Percentiles rank a stretch among this genome's conserved stretches.
phyloP scores from a whole-genome alignment of 1,140 invertebrate genomes.

The Bemisia tabaci region DNA sequence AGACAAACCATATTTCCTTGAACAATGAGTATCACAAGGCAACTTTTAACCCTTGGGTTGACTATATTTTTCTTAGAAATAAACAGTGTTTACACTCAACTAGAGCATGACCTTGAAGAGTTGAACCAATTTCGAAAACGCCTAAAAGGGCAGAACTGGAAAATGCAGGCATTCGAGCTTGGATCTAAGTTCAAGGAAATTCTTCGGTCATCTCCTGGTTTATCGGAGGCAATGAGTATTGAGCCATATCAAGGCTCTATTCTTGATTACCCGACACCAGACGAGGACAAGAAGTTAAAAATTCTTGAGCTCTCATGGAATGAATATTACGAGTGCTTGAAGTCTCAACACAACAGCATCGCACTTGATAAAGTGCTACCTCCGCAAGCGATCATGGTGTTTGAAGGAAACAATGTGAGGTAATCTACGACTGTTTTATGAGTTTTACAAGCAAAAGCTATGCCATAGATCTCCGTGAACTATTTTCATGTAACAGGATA shows the following conservation, averaged over 20 bases:
- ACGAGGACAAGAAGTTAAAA: slow-evolving; percentile 27
- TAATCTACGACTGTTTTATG: too few relatives aligned
- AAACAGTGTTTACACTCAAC: too few relatives aligned
- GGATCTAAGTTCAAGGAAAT: background rate
- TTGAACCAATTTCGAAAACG: background rate
- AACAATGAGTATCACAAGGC: too few relatives aligned
- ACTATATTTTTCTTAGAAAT: too few relatives aligned
- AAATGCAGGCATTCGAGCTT: background rate
- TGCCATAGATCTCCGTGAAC: too few relatives aligned
- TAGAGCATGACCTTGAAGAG: background rate
- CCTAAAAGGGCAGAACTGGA: background rate
- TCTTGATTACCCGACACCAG: slow-evolving; percentile 33
- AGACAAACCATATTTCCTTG: too few relatives aligned
- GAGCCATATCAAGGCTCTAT: background rate
- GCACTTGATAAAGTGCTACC: slow-evolving; percentile 9
- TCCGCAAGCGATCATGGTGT: slow-evolving; percentile 30
- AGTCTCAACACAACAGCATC: background rate
- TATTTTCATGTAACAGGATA: too few relatives aligned
- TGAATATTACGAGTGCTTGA: slow-evolving; percentile 11
- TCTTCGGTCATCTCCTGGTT: background rate
- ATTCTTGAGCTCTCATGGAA: slow-evolving; percentile 30
- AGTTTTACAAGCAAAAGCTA: too few relatives aligned
- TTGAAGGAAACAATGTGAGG: slow-evolving; percentile 33
- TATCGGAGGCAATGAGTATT: slow-evolving; percentile 14
- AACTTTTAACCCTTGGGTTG: too few relatives aligned